Conservation (phyloP, 2,888 invertebrate species). For the Trichacis sp. region DNA sequence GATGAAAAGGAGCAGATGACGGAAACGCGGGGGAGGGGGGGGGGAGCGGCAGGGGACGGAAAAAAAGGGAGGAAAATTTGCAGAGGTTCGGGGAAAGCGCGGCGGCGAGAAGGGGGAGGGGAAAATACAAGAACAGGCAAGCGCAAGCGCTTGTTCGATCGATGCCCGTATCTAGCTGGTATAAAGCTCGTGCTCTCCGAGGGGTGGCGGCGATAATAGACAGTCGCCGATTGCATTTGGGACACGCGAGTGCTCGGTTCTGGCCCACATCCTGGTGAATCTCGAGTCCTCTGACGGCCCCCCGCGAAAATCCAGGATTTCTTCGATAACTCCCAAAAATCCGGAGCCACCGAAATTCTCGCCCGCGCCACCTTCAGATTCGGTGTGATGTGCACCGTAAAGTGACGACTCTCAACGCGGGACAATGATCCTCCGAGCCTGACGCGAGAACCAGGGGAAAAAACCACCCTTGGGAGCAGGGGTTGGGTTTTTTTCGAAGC, state of each 20-base stretch:
- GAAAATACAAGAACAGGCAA: constrained; percentile 52
- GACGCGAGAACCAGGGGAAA: not conserved
- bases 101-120: constrained; percentile 45
- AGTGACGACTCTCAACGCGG: constrained; percentile 14
- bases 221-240: constrained; percentile 65
- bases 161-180: constrained; percentile 64
- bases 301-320: constrained; percentile 13
- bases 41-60: not conserved
- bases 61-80: constrained; percentile 26
- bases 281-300: too few relatives aligned
- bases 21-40: constrained; percentile 24
- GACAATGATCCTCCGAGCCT: not conserved
- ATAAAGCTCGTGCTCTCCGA: constrained; percentile 65
- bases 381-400: constrained; percentile 27
- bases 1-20: constrained; percentile 35
- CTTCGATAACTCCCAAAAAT: too few relatives aligned
- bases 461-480: not conserved
- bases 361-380: constrained; percentile 35
- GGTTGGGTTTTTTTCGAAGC: not conserved
- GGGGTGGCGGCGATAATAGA: constrained; percentile 58
- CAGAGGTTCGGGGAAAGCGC: constrained; percentile 38
- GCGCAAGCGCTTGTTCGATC: constrained; percentile 68
- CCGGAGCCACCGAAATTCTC: constrained; percentile 2
- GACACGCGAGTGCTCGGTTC: constrained; percentile 57
- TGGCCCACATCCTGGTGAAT: not conserved